Base-by-base conservation (phyloP, 2,113 vertebrate species). In the Campylorhamphus procurvoides region DNA sequence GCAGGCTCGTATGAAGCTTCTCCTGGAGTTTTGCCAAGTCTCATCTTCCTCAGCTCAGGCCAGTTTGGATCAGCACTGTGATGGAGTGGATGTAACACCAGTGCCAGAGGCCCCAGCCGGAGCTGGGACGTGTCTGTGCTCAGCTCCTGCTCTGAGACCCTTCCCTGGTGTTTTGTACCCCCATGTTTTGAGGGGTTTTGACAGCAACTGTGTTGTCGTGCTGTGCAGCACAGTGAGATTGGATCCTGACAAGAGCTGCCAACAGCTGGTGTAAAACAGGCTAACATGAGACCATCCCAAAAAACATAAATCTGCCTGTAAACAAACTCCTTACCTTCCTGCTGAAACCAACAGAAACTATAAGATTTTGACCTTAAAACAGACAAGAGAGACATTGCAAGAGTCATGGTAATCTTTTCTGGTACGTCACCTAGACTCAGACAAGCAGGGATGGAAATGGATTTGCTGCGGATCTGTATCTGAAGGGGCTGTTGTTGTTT, bases 401-500 rank as follows among this genome's bases (percentile, higher is more conserved):
- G 39, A 80, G 27, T n/a, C 46, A 9, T 0, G 31, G 44, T 44
- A 49, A 19, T 29, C 33, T 52, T 78, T 27, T 17, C 18, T 46
- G 14, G 13, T 39, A 50, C 2, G 1, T 52, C 58, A 79, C 82
- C 74, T 62, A 9, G 37, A 75, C 83, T 66, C 50, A 78, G 53
- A 27, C 20, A 20, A 40, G 33, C 20, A 67, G 72, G 56, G 39
- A 9, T 47, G 39, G 46, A 90, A 89, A 87, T 68, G 81, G 63
- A 84, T 84, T 94, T 71, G 39, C 79, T 47, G 6, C 84, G 67
- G 68, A 50, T 53, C 60, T 82, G 10, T 24, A 79, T 90, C 50
- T 17, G 66, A 91, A 39, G n/a, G 16, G 9, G 5, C 18, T 90
- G 87, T 91, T 93, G 76, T 96, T 93, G 42, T 89, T 84, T 71